phyloP scores from a whole-genome alignment of 2,797 vertebrate genomes.

The Amphiprion clarkii region DNA sequence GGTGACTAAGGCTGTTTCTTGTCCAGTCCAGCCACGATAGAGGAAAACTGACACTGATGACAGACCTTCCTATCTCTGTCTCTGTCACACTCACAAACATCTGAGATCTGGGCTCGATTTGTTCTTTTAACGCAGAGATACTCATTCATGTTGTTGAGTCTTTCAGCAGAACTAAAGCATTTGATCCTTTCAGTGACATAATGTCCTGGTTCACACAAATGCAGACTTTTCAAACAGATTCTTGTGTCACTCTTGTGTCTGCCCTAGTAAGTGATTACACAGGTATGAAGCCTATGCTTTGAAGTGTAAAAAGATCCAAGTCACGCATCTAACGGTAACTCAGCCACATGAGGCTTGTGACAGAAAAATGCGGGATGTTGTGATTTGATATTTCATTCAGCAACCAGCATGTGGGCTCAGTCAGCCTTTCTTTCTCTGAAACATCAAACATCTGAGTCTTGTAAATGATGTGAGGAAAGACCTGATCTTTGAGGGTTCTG shows the following conservation, averaged over 20 bases:
- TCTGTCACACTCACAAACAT: too few relatives aligned
- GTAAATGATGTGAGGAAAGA: conserved; percentile 58
- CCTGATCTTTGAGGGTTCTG: conserved; percentile 41
- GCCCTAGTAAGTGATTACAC: conserved; percentile 1
- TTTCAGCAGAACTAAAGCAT: conserved; percentile 14
- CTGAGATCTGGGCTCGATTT: conserved; percentile 29
- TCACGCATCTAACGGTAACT: conserved; percentile 25
- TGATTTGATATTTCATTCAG: conserved; percentile 44
- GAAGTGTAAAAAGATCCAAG: conserved; percentile 59
- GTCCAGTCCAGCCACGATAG: neutral
- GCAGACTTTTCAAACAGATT: conserved; percentile 4
- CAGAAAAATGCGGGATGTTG: conserved; percentile 5
- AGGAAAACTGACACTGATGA: neutral
- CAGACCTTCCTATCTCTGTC: neutral
- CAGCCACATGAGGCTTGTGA: conserved; percentile 26
- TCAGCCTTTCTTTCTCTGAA: conserved; percentile 16
- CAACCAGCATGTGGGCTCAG: conserved; percentile 29
- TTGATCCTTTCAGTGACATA: conserved; percentile 17
- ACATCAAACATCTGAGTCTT: conserved; percentile 44
- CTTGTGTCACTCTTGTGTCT: conserved; percentile 2
- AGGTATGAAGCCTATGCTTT: conserved; percentile 54
- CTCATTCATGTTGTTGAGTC: neutral
- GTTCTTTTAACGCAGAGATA: neutral
- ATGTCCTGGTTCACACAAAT: conserved; percentile 4
- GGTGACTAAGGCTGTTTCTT: too few relatives aligned